Base-by-base conservation (phyloP, 2,797 vertebrate species). In the Orientallactaga sibirica region DNA sequence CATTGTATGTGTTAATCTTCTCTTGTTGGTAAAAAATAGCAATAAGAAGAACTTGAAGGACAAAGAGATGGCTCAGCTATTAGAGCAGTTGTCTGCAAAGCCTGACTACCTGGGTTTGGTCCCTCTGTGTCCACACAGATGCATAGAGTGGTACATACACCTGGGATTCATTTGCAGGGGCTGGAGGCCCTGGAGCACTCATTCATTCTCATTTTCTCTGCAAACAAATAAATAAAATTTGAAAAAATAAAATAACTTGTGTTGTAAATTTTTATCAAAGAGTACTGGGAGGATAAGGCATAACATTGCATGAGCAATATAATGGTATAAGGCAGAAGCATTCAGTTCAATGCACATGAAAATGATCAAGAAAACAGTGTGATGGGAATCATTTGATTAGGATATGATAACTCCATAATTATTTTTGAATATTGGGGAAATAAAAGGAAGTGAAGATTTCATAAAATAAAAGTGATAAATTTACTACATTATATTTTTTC, bases 1-100 rank as follows among this genome's bases (percentile, higher is more conserved):
- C 22, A n/a, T 74, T 37, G 8, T 61, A 48, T 58, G 14, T 73
- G 25, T n/a, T 7, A 80, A 74, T 29, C 41, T 75, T 77, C 8
- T 92, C 15, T 70, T 66, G 4, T 37, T 91, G 20, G 66, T 29
- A 85, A 81, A 81, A 90, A 79, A 62, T n/a, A 88, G 81, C 33
- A n/a, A 43, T 70, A 92, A 15, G 37, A 86, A 77, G 74, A 52
- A 93, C 43, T 67, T 86, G 19, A 14, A 80, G 55, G 55, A 14
- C 16, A 16, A 12, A 52, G 52, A 52, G 11, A 52, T 52, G 52
- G 52, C 52, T 52, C 11, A 52, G 52, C 52, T 52, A 12, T 52
- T 52, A 7, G 7, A 12, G 52, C 11, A 52, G 7, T 52, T 52
- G 52, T 12, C 12, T 58, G 55, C 55, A 58, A 58, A 58, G 16